Evolutionary conservation across 2,888 invertebrate genomes (phyloP).

Genomic region (Noctua fimbriata): DNA sequence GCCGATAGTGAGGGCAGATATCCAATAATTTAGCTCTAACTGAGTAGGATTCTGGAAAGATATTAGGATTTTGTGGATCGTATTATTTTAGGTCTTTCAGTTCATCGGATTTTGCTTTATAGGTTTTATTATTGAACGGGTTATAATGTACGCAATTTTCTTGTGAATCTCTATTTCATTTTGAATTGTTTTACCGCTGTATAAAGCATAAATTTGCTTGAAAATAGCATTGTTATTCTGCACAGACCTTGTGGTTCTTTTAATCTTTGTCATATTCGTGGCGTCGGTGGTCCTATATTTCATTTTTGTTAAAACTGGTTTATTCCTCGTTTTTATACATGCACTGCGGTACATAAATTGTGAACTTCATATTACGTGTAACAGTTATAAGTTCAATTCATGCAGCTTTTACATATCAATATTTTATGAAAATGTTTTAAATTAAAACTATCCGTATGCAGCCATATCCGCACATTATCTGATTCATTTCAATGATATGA

Average conservation of each 20-base stretch:
- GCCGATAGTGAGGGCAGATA: constrained; percentile 47
- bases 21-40: constrained; percentile 55
- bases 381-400: constrained; percentile 7
- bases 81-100: constrained; percentile 26
- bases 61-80: constrained; percentile 27
- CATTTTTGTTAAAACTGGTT: background rate
- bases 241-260: constrained; percentile 19
- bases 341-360: background rate
- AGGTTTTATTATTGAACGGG: constrained; percentile 21
- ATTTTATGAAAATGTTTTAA: constrained; percentile 17
- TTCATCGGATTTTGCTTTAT: constrained; percentile 16
- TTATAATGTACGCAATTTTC: constrained; percentile 13
- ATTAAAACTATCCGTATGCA: constrained; percentile 33
- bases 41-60: constrained; percentile 32
- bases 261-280: constrained; percentile 13
- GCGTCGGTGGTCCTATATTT: background rate
- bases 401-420: constrained; percentile 14
- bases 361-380: background rate
- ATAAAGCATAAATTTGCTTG: background rate
- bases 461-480: constrained; percentile 51
- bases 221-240: background rate
- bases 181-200: background rate
- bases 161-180: background rate
- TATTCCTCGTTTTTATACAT: background rate
- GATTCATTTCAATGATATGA: constrained; percentile 66